Evolutionary conservation across 2,888 invertebrate genomes (phyloP).

Genomic region (Candidula unifasciata): DNA sequence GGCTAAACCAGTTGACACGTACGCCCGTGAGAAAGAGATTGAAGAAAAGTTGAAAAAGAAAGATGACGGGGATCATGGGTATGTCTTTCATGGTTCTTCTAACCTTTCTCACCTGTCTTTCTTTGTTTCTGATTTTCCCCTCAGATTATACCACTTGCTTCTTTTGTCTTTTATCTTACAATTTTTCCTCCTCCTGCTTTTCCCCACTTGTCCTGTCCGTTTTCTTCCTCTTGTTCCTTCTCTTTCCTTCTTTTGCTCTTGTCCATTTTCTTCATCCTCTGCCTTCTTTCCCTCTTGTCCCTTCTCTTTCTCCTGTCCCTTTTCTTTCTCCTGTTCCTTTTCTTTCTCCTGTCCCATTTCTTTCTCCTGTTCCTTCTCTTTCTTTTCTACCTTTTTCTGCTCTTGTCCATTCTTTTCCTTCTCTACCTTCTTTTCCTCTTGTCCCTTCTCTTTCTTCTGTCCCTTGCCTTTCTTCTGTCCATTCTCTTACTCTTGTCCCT

Average conservation of each 20-base stretch:
- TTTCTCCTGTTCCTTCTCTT: too few species aligned
- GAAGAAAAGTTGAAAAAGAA: constrained; percentile 82
- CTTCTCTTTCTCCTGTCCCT: too few species aligned
- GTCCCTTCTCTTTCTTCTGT: background rate
- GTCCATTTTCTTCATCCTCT: background rate
- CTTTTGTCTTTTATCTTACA: background rate
- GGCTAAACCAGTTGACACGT: constrained; percentile 96
- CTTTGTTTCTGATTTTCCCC: too few species aligned
- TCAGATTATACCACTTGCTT: background rate
- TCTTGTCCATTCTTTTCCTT: background rate
- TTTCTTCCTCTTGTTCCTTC: background rate
- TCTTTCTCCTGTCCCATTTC: too few species aligned
- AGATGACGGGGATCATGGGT: constrained; percentile 33
- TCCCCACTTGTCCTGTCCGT: background rate
- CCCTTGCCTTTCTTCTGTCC: background rate
- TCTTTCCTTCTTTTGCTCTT: background rate
- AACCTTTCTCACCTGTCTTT: too few species aligned
- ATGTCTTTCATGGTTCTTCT: background rate
- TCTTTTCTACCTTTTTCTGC: background rate
- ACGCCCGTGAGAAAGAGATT: constrained; percentile 92
- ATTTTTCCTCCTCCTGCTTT: background rate
- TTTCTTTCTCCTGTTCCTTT: too few species aligned
- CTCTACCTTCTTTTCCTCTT: background rate
- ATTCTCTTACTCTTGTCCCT: background rate
- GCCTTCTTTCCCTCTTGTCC: too few species aligned